A percentile compares a stretch with the other conserved stretches of the same genome.
Conservation (phyloP, 2,113 vertebrate genomes). For the Zosterops borbonicus region DNA sequence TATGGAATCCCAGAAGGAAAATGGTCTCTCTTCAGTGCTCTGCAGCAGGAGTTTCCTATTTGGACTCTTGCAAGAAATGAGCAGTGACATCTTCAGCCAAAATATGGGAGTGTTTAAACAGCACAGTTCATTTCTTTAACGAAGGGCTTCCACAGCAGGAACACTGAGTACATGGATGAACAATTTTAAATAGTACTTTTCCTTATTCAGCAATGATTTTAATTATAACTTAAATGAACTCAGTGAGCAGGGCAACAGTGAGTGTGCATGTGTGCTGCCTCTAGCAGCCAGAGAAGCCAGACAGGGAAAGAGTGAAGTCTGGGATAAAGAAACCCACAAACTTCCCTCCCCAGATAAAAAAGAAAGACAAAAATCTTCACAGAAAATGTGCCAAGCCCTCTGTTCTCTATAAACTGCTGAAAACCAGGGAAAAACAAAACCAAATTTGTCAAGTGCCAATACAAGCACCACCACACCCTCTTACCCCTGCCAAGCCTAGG, state of each 20-base stretch:
- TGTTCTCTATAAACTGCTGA: neutral
- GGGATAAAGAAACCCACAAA: neutral
- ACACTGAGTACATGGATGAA: neutral
- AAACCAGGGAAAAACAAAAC: neutral
- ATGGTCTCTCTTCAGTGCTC: neutral
- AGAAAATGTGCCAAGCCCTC: neutral
- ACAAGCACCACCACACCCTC: too few relatives aligned
- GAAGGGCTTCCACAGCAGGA: neutral
- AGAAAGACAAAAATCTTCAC: neutral
- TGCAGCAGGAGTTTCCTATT: neutral
- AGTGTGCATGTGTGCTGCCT: neutral
- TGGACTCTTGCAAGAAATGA: neutral
- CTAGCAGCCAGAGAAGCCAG: neutral
- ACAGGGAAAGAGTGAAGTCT: neutral
- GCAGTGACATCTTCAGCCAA: neutral
- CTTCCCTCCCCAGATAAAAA: neutral
- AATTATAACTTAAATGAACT: neutral
- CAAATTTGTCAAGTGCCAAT: neutral
- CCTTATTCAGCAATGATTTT: neutral
- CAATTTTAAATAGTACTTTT: neutral
- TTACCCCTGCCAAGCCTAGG: neutral
- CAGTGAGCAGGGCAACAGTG: neutral
- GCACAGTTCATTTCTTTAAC: neutral
- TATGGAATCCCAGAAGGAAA: neutral
- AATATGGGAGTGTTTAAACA: neutral